Percentiles rank a stretch among this genome's conserved stretches.
Conservation (phyloP, 2,888 invertebrate species). For the Meghimatium bilineatum region DNA sequence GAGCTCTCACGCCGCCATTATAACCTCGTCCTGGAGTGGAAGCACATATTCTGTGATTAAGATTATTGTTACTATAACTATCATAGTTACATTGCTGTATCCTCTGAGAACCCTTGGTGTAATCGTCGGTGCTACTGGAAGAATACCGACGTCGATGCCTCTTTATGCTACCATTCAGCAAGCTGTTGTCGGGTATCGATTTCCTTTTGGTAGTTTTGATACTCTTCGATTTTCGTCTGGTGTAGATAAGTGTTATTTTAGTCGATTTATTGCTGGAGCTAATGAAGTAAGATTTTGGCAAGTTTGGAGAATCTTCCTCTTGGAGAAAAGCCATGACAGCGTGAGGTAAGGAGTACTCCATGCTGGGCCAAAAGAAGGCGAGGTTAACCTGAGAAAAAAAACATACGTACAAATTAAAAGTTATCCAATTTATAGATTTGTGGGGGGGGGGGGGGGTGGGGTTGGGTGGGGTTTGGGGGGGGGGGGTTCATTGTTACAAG, state of each 20-base stretch:
- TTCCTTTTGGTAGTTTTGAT: slow-evolving; percentile 11
- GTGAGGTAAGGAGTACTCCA: slow-evolving; percentile 45
- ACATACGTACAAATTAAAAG: too few species aligned
- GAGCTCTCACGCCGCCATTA: slow-evolving; percentile 10
- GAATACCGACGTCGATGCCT: slow-evolving; percentile 2
- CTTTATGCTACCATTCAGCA: not conserved
- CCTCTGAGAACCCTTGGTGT: slow-evolving; percentile 11
- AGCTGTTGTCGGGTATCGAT: not conserved
- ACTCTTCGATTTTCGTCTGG: slow-evolving; percentile 11
- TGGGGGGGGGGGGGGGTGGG: too few species aligned
- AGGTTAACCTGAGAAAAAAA: not conserved
- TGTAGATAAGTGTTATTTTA: slow-evolving; percentile 45
- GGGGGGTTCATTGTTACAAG: too few species aligned
- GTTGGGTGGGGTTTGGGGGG: too few species aligned
- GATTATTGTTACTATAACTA: not conserved
- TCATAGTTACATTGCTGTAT: not conserved
- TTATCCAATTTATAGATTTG: too few species aligned
- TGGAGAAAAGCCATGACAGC: slow-evolving; percentile 43
- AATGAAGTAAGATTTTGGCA: slow-evolving; percentile 44
- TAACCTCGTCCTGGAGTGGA: slow-evolving; percentile 42
- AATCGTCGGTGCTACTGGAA: slow-evolving; percentile 40
- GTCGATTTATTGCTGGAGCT: slow-evolving; percentile 41
- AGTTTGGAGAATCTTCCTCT: slow-evolving; percentile 37
- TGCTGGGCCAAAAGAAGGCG: not conserved
- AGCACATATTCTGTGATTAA: slow-evolving; percentile 21